Percentiles rank a stretch among this genome's conserved stretches.
Conservation (phyloP, 2,888 invertebrate genomes). For the Scaptomyza tumidula region DNA sequence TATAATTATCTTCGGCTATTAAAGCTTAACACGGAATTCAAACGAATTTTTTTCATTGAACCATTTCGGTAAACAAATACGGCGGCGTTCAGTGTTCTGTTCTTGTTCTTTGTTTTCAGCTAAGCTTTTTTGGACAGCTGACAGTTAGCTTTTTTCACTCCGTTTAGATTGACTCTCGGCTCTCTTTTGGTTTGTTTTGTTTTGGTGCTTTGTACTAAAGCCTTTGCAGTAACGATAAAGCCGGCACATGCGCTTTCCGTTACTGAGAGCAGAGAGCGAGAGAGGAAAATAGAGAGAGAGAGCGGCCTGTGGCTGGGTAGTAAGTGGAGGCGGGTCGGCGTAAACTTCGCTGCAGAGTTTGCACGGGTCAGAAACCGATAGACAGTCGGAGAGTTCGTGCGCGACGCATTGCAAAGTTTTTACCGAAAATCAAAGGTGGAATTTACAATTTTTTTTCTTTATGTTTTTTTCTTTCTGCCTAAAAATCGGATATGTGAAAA, state of each 20-base stretch:
- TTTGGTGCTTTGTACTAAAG: slow-evolving; percentile 46
- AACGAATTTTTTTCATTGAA: slow-evolving; percentile 1
- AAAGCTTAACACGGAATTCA: slow-evolving; percentile 24
- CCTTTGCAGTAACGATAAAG: slow-evolving; percentile 46
- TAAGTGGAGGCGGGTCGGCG: slow-evolving; percentile 49
- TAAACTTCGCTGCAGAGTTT: slow-evolving; percentile 77
- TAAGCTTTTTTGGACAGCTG: slow-evolving; percentile 63
- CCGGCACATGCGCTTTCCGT: slow-evolving; percentile 55
- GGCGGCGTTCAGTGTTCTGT: slow-evolving; percentile 25
- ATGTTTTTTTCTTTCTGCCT: slow-evolving; percentile 29
- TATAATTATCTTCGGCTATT: background rate
- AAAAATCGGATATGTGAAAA: slow-evolving; percentile 38
- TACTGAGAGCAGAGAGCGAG: background rate
- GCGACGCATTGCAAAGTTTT: slow-evolving; percentile 49
- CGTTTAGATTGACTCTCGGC: slow-evolving; percentile 18
- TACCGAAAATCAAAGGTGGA: slow-evolving; percentile 42
- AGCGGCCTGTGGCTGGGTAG: slow-evolving; percentile 46
- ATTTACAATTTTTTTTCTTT: slow-evolving; percentile 30
- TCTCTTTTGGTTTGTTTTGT: slow-evolving; percentile 59
- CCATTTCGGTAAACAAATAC: slow-evolving; percentile 47
- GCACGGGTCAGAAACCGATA: slow-evolving; percentile 72
- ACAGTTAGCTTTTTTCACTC: slow-evolving; percentile 57
- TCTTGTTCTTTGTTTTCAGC: slow-evolving; percentile 11
- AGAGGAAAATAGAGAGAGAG: slow-evolving; percentile 17
- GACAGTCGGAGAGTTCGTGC: slow-evolving; percentile 69